Evolutionary conservation across 2,113 vertebrate species (phyloP).

Genomic region (Odontophorus gujanensis): DNA sequence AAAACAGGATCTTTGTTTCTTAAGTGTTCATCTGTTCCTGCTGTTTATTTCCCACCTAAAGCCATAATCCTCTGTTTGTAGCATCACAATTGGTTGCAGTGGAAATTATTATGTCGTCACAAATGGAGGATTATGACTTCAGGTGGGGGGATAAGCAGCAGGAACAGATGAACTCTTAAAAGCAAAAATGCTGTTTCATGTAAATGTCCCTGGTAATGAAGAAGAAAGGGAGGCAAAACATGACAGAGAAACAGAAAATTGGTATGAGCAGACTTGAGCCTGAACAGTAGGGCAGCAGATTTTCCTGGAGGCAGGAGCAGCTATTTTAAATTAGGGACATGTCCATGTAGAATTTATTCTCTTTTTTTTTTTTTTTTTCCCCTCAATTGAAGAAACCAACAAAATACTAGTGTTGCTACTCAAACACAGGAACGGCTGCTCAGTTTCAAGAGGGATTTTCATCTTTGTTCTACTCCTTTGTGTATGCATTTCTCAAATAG

Average conservation of each 20-base stretch:
- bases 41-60: slow-evolving; percentile 53
- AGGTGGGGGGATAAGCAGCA: slow-evolving; percentile 54
- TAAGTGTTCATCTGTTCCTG: slow-evolving; percentile 58
- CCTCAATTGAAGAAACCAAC: background rate
- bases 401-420: background rate
- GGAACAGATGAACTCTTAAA: slow-evolving; percentile 60
- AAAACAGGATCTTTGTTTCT: slow-evolving; percentile 71
- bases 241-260: slow-evolving; percentile 48
- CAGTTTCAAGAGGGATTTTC: background rate
- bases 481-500: background rate
- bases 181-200: slow-evolving; percentile 41
- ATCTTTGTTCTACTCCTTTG: background rate
- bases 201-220: slow-evolving; percentile 51
- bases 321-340: slow-evolving; percentile 47
- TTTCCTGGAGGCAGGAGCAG: slow-evolving; percentile 52
- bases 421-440: background rate
- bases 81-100: slow-evolving; percentile 48
- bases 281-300: slow-evolving; percentile 43
- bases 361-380: background rate
- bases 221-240: slow-evolving; percentile 39
- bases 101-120: slow-evolving; percentile 55
- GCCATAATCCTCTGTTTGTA: slow-evolving; percentile 28
- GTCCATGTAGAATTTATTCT: background rate
- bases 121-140: slow-evolving; percentile 54
- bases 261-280: slow-evolving; percentile 7